phyloP scores from a whole-genome alignment of 1,140 invertebrate genomes.

The Drosophila watanabei region DNA sequence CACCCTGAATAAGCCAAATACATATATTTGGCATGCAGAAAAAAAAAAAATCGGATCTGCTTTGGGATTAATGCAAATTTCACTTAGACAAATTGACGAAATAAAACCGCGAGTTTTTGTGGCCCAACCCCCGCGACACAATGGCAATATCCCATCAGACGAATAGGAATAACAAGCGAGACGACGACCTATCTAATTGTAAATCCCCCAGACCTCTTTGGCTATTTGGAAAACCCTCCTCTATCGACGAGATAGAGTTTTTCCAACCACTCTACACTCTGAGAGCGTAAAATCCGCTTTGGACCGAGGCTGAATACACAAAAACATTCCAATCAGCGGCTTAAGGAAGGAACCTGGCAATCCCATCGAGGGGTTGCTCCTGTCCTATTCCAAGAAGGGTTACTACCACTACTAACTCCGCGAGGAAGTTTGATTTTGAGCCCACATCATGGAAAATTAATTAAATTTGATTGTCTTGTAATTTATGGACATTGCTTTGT shows the following conservation, averaged over 20 bases:
- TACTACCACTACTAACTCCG: constrained; percentile 9
- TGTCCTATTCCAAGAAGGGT: constrained; percentile 16
- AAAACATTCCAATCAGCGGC: constrained; percentile 82
- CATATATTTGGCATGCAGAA: constrained; percentile 14
- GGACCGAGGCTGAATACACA: constrained; percentile 44
- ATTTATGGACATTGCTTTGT: constrained; percentile 62
- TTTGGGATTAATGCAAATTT: constrained; percentile 75
- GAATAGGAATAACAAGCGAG: constrained; percentile 52
- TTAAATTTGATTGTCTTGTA: constrained; percentile 79
- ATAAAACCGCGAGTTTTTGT: constrained; percentile 70
- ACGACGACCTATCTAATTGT: constrained; percentile 71
- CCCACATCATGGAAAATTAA: constrained; percentile 71
- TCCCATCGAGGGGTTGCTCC: constrained; percentile 40
- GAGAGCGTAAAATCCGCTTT: constrained; percentile 75
- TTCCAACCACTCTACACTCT: constrained; percentile 45
- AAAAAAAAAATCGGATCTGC: constrained; percentile 25
- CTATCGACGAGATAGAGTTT: constrained; percentile 29
- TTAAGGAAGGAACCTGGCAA: constrained; percentile 56
- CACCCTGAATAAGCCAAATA: constrained; percentile 57
- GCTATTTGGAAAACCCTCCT: constrained; percentile 55
- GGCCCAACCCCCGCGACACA: constrained; percentile 35
- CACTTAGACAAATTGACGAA: constrained; percentile 73
- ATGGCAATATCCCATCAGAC: constrained; percentile 38
- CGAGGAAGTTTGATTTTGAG: constrained; percentile 40
- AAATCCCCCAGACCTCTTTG: constrained; percentile 61